These are phyloP conservation scores for Sinelater perroti DNA, from an alignment of 2,888 invertebrate genomes.

Conservation along the genomic window DNA sequence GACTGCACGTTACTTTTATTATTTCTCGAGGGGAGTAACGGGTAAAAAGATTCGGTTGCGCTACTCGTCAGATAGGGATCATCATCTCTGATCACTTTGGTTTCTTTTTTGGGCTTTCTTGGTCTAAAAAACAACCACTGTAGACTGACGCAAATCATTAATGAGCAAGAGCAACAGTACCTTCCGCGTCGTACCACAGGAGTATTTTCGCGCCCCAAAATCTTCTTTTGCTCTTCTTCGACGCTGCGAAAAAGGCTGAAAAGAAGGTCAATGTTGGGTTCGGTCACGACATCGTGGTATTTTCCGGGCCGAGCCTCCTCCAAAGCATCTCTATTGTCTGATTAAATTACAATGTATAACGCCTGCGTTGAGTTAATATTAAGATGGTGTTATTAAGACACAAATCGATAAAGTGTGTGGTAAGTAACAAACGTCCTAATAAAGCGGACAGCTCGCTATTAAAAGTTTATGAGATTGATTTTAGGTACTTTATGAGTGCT, in stretches of 20 bases:
- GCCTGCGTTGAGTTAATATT: no score
- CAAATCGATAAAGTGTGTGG: slow-evolving; percentile 17
- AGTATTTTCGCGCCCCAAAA: slow-evolving; percentile 16
- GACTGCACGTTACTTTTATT: slow-evolving; percentile 24
- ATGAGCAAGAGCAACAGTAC: no score
- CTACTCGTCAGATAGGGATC: slow-evolving; percentile 61
- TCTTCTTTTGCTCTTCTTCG: slow-evolving; percentile 46
- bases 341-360: slow-evolving; percentile 18
- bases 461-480: slow-evolving; percentile 13
- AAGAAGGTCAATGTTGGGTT: slow-evolving; percentile 62
- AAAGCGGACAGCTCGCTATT: slow-evolving; percentile 10
- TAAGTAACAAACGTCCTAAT: slow-evolving; percentile 5
- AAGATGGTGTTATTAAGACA: slow-evolving; percentile 5
- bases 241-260: slow-evolving; percentile 62
- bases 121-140: slow-evolving; percentile 22
- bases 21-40: slow-evolving; percentile 50
- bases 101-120: slow-evolving; percentile 12
- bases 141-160: no score
- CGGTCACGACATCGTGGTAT: slow-evolving; percentile 38
- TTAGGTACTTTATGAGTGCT: background rate
- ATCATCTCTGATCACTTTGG: slow-evolving; percentile 52
- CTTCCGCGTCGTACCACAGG: slow-evolving; percentile 49
- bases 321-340: slow-evolving; percentile 20
- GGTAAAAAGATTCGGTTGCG: slow-evolving; percentile 58
- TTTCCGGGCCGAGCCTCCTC: slow-evolving; percentile 4